Conservation (phyloP, 2,888 invertebrate species). For the Mesopsocus fuscifrons region DNA sequence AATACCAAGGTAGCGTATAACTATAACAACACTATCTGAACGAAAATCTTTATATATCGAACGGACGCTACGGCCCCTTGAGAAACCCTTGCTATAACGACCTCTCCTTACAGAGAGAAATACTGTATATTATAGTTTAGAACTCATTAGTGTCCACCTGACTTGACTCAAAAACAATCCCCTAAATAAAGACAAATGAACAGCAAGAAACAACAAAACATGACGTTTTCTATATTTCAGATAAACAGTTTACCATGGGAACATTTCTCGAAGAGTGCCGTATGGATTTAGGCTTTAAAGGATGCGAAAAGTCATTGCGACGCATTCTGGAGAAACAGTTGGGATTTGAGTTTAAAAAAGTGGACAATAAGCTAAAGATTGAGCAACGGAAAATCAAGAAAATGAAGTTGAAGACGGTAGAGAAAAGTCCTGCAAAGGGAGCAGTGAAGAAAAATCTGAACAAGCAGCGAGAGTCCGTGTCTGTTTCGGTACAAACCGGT, state of each 20-base stretch:
- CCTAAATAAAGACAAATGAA: too few species aligned
- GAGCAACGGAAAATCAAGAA: slow-evolving; percentile 6
- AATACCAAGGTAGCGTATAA: background rate
- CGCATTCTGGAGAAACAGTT: slow-evolving; percentile 5
- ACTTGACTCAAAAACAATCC: too few species aligned
- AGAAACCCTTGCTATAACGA: too few species aligned
- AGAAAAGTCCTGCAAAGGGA: slow-evolving; percentile 1
- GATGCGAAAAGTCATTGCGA: slow-evolving; percentile 8
- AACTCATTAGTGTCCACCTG: too few species aligned
- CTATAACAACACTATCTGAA: too few species aligned
- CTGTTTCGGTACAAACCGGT: slow-evolving; percentile 6
- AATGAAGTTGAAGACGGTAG: slow-evolving; percentile 1
- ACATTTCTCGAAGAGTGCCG: slow-evolving; percentile 4
- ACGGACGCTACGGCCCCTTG: too few species aligned
- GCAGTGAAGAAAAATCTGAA: background rate
- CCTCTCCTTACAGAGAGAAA: too few species aligned
- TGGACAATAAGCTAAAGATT: slow-evolving; percentile 8
- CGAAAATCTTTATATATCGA: too few species aligned
- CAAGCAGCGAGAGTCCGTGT: background rate
- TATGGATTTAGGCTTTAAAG: slow-evolving; percentile 6
- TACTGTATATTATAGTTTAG: too few species aligned
- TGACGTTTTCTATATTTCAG: too few species aligned
- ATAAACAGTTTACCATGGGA: slow-evolving; percentile 8
- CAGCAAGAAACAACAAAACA: too few species aligned
- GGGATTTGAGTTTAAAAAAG: slow-evolving; percentile 8